Evolutionary conservation across 2,888 invertebrate genomes (phyloP), one percentile per base, ranked within the genome.

Genomic region (Glyphotaelius pellucidus): DNA sequence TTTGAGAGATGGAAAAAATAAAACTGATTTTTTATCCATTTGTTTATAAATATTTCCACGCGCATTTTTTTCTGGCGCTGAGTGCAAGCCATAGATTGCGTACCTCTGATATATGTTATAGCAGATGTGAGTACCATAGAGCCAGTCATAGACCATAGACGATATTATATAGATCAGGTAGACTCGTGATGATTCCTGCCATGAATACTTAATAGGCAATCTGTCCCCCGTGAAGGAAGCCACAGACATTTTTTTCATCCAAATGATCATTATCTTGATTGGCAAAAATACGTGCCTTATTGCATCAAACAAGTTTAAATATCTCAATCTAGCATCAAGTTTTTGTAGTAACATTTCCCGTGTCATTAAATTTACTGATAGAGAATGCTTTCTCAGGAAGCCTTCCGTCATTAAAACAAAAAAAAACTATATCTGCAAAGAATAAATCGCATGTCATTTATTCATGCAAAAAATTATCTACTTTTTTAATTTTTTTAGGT

Each of bases 141-240:
- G 35, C 25, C 2, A n/a, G 67, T 32, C 83, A 83, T 83, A 83
- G 35, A 31, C 32, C 83, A 31, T 31, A 83, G 83, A 32, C 0
- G 19, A 83, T 83, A 83, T 32, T 9, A 32, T 83, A 32, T 25
- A 83, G 35, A 83, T 83, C 31, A 31, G 83, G 83, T 83, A 83
- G 67, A 67, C 67, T 67, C 67, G n/a, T 67, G 67, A 67, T 67
- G 67, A 67, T 67, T 67, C 67, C n/a, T 67, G 67, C 31, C 81
- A 81, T 81, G 81, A 85, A 32, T 31, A 38, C 42, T 38, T 85
- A 42, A 85, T 85, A 85, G 85, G 85, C 85, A 85, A 85, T 85
- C 85, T 85, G 85, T 85, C 85, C 85, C 38, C 85, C 85, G 85
- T 35, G 38, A 32, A 38, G 85, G 38, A 35, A 85, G 42, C 31